Evolutionary conservation across 2,797 vertebrate species (phyloP), one percentile per base, ranked within the genome.

Genomic region (Falco concolor): DNA sequence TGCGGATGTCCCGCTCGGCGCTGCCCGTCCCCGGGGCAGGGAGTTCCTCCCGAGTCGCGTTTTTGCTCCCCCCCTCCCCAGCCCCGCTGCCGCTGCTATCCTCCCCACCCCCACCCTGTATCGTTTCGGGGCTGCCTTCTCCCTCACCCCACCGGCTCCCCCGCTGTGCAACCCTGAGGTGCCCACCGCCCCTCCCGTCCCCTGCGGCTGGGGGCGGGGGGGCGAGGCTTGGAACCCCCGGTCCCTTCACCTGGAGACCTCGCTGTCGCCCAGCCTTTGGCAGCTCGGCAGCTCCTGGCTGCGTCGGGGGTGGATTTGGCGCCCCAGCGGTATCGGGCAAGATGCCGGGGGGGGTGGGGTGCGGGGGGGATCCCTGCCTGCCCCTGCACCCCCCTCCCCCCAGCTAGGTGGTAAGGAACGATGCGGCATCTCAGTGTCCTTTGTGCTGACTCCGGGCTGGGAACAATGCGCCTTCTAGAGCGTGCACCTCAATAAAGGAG

Each of bases 341-440:
- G 49, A 13, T 50, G 36, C 36, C 36, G 68, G 42, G 14, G 40
- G 13, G 32, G 12, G 10, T 6, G 36, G 36, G 36, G 36, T 36
- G 36, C 36, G 23, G 13, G 42, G 16, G 47, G 42, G 17, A 10
- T 44, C 40, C 8, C 32, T 25, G n/a, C n/a, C 34, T 34, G 36
- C 36, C 36, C 36, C 36, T 36, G 36, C 36, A 36, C 36, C 36
- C 30, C 10, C 6, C 14, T 22, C 14, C 27, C 61, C 8, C 10
- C 36, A 36, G 36, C 36, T 36, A n/a, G 73, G 36, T 38, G 70
- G 40, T 45, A 32, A 79, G 80, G 76, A 74, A 24, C n/a, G 36
- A 63, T 87, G 95, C 94, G 65, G 91, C 36, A 36, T 36, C 83
- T 44, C 61, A 32, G 86, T 57, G 74, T 93, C 78, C 95, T 97